Conservation (phyloP, 1,140 invertebrate genomes). For the Dendroctonus valens region DNA sequence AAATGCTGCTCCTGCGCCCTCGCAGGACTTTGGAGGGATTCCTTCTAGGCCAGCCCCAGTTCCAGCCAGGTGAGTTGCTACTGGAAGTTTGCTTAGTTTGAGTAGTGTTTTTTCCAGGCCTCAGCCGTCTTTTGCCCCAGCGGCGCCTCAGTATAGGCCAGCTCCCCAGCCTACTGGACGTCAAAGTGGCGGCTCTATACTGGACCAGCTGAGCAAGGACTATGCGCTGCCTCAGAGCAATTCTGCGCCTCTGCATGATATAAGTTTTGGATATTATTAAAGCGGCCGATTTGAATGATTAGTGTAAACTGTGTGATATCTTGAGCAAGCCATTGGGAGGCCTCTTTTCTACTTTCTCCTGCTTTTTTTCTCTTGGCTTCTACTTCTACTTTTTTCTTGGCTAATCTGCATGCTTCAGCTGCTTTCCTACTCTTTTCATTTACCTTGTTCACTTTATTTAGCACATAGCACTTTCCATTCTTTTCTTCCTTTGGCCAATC, state of each 20-base stretch:
- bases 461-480: too few species aligned
- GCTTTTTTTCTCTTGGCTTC: neutral
- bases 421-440: neutral
- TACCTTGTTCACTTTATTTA: too few species aligned
- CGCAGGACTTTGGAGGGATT: conserved; percentile 5
- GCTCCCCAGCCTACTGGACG: conserved; percentile 43
- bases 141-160: conserved; percentile 28
- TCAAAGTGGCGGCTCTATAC: conserved; percentile 59
- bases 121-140: conserved; percentile 24
- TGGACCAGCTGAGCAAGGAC: conserved; percentile 77
- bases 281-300: neutral
- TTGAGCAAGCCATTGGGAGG: neutral
- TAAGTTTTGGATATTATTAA: conserved; percentile 65
- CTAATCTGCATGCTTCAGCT: neutral
- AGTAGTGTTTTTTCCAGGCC: conserved; percentile 8
- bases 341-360: neutral
- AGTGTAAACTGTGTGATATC: neutral
- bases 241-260: conserved; percentile 71
- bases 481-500: too few species aligned
- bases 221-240: conserved; percentile 68
- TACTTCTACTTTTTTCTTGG: neutral
- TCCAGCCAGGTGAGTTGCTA: neutral
- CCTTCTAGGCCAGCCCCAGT: conserved; percentile 19
- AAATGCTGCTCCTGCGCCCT: conserved; percentile 17
- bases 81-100: neutral